Evolutionary conservation across 2,888 invertebrate genomes (phyloP).

Genomic region (Congeria kusceri): DNA sequence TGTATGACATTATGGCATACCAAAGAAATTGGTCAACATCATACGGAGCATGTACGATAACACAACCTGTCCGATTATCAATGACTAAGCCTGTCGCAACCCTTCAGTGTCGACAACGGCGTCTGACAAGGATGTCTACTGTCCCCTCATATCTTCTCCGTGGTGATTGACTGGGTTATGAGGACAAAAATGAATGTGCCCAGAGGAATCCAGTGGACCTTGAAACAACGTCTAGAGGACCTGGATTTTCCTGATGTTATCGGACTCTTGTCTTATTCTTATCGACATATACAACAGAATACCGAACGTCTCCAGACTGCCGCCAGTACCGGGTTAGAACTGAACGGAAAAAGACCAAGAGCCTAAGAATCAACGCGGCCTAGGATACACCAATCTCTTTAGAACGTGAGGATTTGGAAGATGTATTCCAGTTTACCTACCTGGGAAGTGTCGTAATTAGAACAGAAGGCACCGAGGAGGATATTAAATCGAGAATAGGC

Average conservation of each 20-base stretch:
- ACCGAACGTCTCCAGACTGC: too few species aligned
- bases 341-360: too few species aligned
- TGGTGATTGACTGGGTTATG: constrained; percentile 18
- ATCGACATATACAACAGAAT: too few species aligned
- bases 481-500: too few species aligned
- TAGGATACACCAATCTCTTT: too few species aligned
- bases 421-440: too few species aligned
- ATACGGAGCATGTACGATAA: constrained; percentile 3
- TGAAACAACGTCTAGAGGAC: background rate
- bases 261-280: constrained; percentile 6
- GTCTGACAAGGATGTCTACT: constrained; percentile 19
- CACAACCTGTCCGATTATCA: constrained; percentile 1
- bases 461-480: too few species aligned
- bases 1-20: background rate
- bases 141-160: constrained; percentile 1
- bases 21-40: constrained; percentile 5
- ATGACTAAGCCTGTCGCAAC: constrained; percentile 5
- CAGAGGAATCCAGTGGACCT: constrained; percentile 18
- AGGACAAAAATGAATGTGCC: background rate
- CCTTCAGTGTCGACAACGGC: constrained; percentile 1
- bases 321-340: too few species aligned
- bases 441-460: too few species aligned
- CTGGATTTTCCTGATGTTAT: constrained; percentile 8
- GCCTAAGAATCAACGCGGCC: too few species aligned
- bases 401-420: too few species aligned